Percentiles rank a stretch among this genome's conserved stretches.
Conservation (phyloP, 2,113 vertebrate species). For the Xenotilapia longispinis region DNA sequence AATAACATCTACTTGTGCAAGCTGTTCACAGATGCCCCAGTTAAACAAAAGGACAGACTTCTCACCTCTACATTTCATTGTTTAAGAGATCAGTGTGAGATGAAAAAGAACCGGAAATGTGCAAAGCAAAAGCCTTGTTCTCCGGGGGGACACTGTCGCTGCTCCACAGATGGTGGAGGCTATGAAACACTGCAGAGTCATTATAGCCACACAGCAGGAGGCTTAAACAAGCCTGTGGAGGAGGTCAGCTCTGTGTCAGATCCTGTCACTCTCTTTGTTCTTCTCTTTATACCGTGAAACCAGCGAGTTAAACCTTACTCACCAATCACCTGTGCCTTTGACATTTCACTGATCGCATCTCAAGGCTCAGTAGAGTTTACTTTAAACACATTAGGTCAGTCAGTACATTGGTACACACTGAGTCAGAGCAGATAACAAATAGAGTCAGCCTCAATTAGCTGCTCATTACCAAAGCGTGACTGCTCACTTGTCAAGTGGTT, state of each 20-base stretch:
- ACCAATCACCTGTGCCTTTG: not conserved
- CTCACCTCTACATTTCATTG: not conserved
- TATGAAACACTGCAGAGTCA: not conserved
- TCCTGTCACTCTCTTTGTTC: not conserved
- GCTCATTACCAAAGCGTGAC: constrained; percentile 1
- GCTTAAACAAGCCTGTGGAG: not conserved
- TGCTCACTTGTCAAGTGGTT: constrained; percentile 8
- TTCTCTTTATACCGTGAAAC: not conserved
- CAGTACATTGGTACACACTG: not conserved
- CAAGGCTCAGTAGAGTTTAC: not conserved
- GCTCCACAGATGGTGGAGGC: constrained; percentile 44
- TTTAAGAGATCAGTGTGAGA: constrained; percentile 4
- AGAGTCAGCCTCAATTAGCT: constrained; percentile 1
- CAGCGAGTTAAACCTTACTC: not conserved
- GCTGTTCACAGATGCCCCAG: not conserved
- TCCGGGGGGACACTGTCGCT: not conserved
- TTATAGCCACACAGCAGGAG: constrained; percentile 21
- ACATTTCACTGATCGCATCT: not conserved
- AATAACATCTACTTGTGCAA: not conserved
- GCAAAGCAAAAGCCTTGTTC: not conserved
- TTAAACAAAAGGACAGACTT: constrained; percentile 22
- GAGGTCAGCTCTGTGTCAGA: not conserved
- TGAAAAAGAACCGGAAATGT: constrained; percentile 3
- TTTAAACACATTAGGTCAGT: constrained; percentile 13
- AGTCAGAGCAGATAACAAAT: not conserved